phyloP scores from a whole-genome alignment of 2,888 invertebrate genomes.

The Horisme vitalbata region DNA sequence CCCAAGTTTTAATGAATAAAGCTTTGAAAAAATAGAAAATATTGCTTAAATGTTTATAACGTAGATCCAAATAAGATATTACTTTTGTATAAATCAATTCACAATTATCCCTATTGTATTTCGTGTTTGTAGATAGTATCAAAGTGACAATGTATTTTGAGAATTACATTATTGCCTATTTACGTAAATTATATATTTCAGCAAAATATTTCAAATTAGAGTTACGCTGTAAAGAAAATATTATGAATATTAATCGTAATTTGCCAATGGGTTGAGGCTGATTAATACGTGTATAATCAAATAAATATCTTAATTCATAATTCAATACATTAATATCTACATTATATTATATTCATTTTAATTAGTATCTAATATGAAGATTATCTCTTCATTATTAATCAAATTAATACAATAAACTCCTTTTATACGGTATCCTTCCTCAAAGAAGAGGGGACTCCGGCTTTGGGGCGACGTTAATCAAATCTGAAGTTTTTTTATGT shows the following conservation, averaged over 20 bases:
- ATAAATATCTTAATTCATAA: no score
- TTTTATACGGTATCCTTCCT: no score
- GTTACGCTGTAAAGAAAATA: conserved; percentile 68
- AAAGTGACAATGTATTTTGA: conserved; percentile 63
- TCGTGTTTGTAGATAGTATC: conserved; percentile 53
- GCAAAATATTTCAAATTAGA: conserved; percentile 74
- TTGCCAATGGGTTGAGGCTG: conserved; percentile 48
- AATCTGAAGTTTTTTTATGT: no score
- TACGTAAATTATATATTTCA: conserved; percentile 48
- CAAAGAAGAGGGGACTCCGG: no score
- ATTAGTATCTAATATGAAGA: no score
- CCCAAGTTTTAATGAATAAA: no score
- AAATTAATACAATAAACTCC: no score
- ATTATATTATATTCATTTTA: no score
- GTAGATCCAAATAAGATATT: conserved; percentile 8
- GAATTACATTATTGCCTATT: conserved; percentile 67
- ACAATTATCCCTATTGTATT: conserved; percentile 35
- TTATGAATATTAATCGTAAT: conserved; percentile 64
- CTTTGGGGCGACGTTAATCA: no score
- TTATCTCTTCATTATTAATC: no score
- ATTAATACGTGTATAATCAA: conserved; percentile 1
- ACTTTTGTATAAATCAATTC: conserved; percentile 32
- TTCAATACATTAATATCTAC: not conserved
- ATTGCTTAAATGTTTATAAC: conserved; percentile 5
- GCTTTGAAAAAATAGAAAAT: no score